Evolutionary conservation across 2,113 vertebrate species (phyloP).

Genomic region (Formicarius rufipectus): DNA sequence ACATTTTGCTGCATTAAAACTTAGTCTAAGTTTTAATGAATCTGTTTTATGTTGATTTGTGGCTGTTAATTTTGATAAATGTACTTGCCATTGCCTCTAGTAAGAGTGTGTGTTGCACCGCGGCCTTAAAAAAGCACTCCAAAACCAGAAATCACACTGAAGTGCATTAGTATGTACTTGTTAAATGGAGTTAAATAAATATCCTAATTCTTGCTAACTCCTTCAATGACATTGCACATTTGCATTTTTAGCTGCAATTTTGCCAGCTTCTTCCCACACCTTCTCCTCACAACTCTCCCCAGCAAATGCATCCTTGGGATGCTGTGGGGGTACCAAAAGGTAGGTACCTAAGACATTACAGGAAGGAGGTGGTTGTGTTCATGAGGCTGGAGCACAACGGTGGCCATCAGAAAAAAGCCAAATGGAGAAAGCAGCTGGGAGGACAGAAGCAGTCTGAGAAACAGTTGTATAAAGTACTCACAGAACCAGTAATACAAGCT

Average conservation of each 20-base stretch:
- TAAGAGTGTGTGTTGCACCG: not conserved
- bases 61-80: not conserved
- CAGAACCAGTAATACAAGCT: not conserved
- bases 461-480: not conserved
- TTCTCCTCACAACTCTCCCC: not conserved
- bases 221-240: not conserved
- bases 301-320: not conserved
- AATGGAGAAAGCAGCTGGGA: not conserved
- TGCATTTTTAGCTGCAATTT: not conserved
- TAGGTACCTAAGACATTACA: not conserved
- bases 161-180: not conserved
- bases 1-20: not conserved
- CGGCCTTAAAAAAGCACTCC: not conserved
- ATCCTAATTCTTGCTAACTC: not conserved
- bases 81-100: not conserved
- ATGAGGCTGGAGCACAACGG: rapidly evolving
- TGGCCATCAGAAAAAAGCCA: not conserved
- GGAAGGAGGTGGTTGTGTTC: not conserved
- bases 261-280: not conserved
- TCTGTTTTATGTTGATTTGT: not conserved
- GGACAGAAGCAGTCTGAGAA: not conserved
- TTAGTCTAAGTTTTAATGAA: not conserved
- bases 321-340: not conserved
- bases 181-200: not conserved
- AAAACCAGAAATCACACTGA: not conserved